Evolutionary conservation across 2,113 vertebrate genomes (phyloP), one percentile per base, ranked within the genome.

Genomic region (Gobio gobio): DNA sequence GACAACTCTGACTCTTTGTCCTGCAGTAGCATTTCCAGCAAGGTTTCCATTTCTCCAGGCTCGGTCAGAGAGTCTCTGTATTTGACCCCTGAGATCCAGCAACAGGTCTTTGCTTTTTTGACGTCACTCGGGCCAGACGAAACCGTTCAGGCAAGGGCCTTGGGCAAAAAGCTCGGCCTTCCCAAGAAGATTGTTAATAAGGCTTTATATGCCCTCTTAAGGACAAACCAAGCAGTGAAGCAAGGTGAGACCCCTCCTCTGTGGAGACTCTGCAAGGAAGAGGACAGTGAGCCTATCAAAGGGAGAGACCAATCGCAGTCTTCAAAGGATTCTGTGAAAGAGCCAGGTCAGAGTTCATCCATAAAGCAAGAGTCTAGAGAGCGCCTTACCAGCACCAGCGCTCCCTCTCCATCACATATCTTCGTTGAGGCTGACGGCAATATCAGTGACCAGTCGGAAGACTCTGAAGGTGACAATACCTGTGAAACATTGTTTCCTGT

Each of bases 131-230:
- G 80, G 3, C 89, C 92, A 10, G 91, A 86, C 43, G 89, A 93
- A 83, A 86, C 87, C 0, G 29, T 93, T n/a, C 93, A 95, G 0
- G 96, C 95, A 0, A 93, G 70, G 77, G 66, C 86, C 0, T 92
- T 99, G 26, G 90, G 92, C 5, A 91, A 14, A 54, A 93, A 88
- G 24, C 92, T 98, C 1, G 83, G 49, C 10, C 66, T 90, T 10
- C 92, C 91, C 0, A 99, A 97, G 89, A 97, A 94, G 4, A 88
- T 94, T 0, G 86, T 98, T 87, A 99, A 99, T 86, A 90, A 88
- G 1, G 36, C 90, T 3, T 86, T 99, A 0, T 99, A 99, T 74
- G 87, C 90, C 5, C 94, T 99, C 18, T 87, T 89, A 3, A 74
- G 0, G 0, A 90, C 77, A 5, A 92, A 95, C 0, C 92, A 89